Evolutionary conservation across 1,140 invertebrate genomes (phyloP).

Genomic region (Procambarus virginalis): DNA sequence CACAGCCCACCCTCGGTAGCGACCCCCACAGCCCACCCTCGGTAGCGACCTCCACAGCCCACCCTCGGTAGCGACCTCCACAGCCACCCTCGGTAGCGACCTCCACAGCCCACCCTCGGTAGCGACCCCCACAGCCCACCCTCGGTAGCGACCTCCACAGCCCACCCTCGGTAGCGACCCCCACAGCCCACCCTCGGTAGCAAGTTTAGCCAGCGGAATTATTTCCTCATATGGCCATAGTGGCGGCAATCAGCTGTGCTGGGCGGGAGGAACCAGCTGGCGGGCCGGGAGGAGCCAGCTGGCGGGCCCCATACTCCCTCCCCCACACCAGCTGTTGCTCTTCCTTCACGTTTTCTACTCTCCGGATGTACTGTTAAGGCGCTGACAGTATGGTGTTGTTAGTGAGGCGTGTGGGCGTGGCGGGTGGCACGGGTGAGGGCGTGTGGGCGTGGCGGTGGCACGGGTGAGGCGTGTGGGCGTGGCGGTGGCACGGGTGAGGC

Average conservation of each 20-base stretch:
- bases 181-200: neutral
- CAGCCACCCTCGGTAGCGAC: too few relatives aligned
- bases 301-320: too few relatives aligned
- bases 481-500: neutral
- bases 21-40: too few relatives aligned
- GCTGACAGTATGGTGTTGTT: neutral
- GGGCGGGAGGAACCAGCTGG: neutral
- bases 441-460: neutral
- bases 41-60: too few relatives aligned
- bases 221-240: slow-evolving; percentile 12
- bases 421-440: neutral
- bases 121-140: neutral
- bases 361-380: neutral
- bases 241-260: slow-evolving; percentile 2
- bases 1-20: too few relatives aligned
- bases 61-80: too few relatives aligned
- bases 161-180: neutral
- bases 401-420: neutral
- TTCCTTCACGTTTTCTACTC: neutral
- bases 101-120: too few relatives aligned
- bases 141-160: neutral
- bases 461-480: neutral
- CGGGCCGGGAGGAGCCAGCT: neutral
- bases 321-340: neutral
- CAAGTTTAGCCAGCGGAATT: neutral